Evolutionary conservation across 2,113 vertebrate species (phyloP).

Genomic region (Mustelus asterias): DNA sequence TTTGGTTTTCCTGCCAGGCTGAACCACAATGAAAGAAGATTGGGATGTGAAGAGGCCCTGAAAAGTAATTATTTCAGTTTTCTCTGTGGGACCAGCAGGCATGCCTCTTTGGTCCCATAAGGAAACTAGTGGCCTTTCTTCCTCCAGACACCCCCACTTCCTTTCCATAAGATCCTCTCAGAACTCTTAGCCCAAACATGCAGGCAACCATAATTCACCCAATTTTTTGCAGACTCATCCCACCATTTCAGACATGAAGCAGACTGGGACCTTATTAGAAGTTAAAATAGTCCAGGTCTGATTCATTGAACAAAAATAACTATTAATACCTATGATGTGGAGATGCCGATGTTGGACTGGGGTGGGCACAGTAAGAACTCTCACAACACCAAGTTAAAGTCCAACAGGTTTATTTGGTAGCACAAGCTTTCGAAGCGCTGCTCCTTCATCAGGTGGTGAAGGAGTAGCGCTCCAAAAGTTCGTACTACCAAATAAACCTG

Average conservation of each 20-base stretch:
- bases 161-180: neutral
- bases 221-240: neutral
- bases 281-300: neutral
- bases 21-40: neutral
- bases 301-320: neutral
- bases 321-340: neutral
- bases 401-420: too few relatives aligned
- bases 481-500: too few relatives aligned
- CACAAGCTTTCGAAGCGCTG: too few relatives aligned
- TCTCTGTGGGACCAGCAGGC: neutral
- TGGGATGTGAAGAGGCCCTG: neutral
- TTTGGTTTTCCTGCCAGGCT: neutral
- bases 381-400: too few relatives aligned
- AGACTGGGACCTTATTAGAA: neutral
- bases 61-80: neutral
- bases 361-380: too few relatives aligned
- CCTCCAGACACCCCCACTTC: neutral
- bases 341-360: too few relatives aligned
- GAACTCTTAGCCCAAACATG: neutral
- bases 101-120: neutral
- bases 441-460: too few relatives aligned
- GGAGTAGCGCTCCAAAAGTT: too few relatives aligned
- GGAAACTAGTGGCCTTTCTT: neutral
- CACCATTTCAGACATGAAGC: neutral
- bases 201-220: neutral